phyloP scores from a whole-genome alignment of 2,113 vertebrate species.

The Oceanites oceanicus region DNA sequence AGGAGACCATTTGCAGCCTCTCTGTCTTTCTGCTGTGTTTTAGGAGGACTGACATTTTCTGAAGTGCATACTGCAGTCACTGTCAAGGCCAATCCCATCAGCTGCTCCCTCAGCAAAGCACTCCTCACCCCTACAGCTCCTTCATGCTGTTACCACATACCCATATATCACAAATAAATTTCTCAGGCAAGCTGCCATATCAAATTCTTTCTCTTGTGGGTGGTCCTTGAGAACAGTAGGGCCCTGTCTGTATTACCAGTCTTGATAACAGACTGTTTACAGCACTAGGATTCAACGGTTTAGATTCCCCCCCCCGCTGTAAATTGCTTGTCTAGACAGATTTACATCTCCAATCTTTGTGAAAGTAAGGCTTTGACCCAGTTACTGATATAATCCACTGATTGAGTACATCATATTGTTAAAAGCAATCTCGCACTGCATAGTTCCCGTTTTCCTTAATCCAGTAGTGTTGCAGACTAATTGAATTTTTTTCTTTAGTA shows the following conservation, averaged over 20 bases:
- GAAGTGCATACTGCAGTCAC: not conserved
- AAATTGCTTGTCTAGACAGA: constrained; percentile 54
- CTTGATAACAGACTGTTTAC: constrained; percentile 57
- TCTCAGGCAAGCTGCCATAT: constrained; percentile 36
- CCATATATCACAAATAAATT: not conserved
- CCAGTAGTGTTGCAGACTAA: not conserved
- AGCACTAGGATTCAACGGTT: not conserved
- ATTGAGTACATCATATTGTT: not conserved
- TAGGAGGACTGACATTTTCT: not conserved
- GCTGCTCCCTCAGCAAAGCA: not conserved
- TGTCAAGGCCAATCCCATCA: not conserved
- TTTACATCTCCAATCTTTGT: not conserved
- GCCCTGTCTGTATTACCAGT: not conserved
- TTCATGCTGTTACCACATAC: not conserved
- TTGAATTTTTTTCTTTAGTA: not conserved
- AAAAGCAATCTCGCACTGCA: not conserved
- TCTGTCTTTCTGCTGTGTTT: not conserved
- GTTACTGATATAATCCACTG: not conserved
- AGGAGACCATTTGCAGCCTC: not conserved
- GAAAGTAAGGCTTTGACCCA: not conserved
- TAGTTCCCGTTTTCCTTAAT: not conserved
- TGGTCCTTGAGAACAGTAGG: constrained; percentile 42
- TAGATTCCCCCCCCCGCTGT: not conserved
- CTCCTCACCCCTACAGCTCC: not conserved
- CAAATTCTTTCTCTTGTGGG: constrained; percentile 35